Percentiles rank a stretch among this genome's conserved stretches.
phyloP scores from a whole-genome alignment of 2,888 invertebrate genomes.

The Tachina fera region DNA sequence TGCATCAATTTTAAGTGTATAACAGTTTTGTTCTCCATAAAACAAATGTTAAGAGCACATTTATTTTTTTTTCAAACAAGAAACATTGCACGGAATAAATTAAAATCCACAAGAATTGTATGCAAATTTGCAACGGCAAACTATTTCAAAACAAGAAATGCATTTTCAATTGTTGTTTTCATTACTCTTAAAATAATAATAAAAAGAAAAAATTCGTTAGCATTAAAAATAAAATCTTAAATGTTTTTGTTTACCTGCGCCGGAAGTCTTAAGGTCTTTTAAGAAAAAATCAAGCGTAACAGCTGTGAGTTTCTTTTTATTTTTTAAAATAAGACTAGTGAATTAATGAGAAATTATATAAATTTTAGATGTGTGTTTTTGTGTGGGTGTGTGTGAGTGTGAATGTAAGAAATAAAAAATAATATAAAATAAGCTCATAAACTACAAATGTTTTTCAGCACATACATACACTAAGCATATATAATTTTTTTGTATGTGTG shows the following conservation, averaged over 20 bases:
- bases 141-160: slow-evolving; percentile 18
- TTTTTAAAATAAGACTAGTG: slow-evolving; percentile 45
- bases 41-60: background rate
- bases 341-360: slow-evolving; percentile 68
- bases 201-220: background rate
- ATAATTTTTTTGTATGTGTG: background rate
- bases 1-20: background rate
- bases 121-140: slow-evolving; percentile 27
- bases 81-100: slow-evolving; percentile 8
- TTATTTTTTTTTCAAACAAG: background rate
- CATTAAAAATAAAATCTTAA: slow-evolving; percentile 26
- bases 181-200: background rate
- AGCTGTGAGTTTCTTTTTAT: slow-evolving; percentile 43
- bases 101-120: background rate
- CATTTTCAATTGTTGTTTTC: slow-evolving; percentile 29
- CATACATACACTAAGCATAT: background rate
- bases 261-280: slow-evolving; percentile 65
- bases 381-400: no score
- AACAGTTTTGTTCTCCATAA: background rate
- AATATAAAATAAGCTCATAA: slow-evolving; percentile 62
- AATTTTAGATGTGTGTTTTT: slow-evolving; percentile 13
- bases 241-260: slow-evolving; percentile 63
- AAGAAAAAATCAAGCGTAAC: slow-evolving; percentile 65
- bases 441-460: slow-evolving; percentile 49
- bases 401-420: background rate